Conservation (phyloP, 2,113 vertebrate genomes). For the Psophia crepitans region DNA sequence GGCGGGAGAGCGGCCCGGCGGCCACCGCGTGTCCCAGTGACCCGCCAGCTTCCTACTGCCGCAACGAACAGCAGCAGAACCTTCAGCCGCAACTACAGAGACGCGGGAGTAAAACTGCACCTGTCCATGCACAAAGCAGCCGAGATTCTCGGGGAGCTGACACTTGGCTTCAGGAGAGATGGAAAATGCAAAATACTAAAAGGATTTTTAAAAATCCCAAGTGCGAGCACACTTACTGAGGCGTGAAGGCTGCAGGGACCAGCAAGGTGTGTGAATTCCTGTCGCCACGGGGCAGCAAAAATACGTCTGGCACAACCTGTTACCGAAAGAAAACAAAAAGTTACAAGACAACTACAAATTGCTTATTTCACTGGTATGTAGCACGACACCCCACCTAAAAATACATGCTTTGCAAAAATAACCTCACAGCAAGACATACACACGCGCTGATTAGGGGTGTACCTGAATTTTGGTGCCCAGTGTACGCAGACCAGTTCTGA, state of each 20-base stretch:
- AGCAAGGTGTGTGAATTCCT: rapidly evolving
- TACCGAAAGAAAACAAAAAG: not conserved
- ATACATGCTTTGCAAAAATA: not conserved
- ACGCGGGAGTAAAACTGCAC: too few relatives aligned
- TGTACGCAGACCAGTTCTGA: rapidly evolving
- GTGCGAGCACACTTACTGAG: rapidly evolving
- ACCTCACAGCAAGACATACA: not conserved
- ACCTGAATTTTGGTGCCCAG: rapidly evolving
- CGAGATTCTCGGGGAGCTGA: not conserved
- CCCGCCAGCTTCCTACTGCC: not conserved
- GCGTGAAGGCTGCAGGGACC: not conserved
- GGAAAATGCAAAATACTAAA: not conserved
- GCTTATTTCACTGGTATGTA: not conserved
- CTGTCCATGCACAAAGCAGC: not conserved
- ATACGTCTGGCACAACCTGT: not conserved
- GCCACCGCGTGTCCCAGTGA: rapidly evolving
- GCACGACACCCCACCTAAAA: not conserved
- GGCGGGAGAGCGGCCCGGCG: not conserved
- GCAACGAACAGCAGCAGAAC: not conserved
- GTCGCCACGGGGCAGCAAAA: not conserved
- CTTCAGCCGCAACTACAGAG: rapidly evolving
- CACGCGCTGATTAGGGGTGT: rapidly evolving
- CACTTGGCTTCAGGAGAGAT: not conserved
- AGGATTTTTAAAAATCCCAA: rapidly evolving
- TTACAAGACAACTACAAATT: not conserved